Base-by-base conservation (phyloP, 2,797 vertebrate species). In the Enoplosus armatus region DNA sequence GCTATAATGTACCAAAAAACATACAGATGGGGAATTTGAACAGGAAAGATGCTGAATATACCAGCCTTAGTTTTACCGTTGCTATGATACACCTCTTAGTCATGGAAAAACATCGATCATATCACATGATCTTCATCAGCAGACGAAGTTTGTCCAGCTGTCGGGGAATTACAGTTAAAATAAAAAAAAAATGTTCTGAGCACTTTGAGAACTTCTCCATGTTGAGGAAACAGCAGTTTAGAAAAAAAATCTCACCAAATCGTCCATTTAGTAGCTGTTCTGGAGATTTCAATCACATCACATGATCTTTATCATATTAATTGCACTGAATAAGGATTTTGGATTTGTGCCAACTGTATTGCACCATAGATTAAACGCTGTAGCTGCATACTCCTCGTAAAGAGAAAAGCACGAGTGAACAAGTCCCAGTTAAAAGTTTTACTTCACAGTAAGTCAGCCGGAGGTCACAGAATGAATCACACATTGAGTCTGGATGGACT, bases 381-480 rank as follows among this genome's bases (percentile, higher is more conserved):
- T 20, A 35, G 68, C 67, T 58, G 29, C 67, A 33, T 27, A 4
- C 27, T 24, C 29, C 6, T 2, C 51, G 58, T 14, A 41, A 5
- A 33, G 26, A 27, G 22, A 60, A 48, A 45, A 37, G 41, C n/a
- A 39, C 15, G 4, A 33, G 15, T 24, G 45, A 50, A 20, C 35
- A 78, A 56, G 22, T 31, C 26, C 12, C 39, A 24, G 43, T 59
- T 43, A 26, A 51, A 61, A 31, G 62, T 67, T 48, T 26, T 0
- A 63, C 41, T 18, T 50, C 29, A 37, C 39, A 66, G 80, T 33
- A 26, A 65, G 69, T 79, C 50, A 59, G 50, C 1, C 27, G 15
- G 64, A 79, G 67, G 58, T 77, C 43, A 77, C 58, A 6, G 15
- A 53, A 39, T 66, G 14, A 71, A 60, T 62, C 29, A 62, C 62